These are phyloP conservation scores for Poecilia gillii DNA, from an alignment of 2,797 vertebrate genomes.

Conservation along the genomic window DNA sequence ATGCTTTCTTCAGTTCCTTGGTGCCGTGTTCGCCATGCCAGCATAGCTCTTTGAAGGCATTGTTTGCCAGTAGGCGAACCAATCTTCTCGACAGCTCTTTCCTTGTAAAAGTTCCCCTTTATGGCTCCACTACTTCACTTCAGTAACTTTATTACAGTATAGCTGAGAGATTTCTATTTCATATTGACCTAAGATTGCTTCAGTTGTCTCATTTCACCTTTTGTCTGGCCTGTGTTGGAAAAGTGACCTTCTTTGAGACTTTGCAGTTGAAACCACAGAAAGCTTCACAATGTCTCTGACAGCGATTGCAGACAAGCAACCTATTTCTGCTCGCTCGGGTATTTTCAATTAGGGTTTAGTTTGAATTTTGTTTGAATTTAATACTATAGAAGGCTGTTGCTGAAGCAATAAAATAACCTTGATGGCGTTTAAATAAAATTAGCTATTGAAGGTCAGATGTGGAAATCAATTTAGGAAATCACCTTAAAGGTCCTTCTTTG, in stretches of 20 bases:
- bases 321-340: slow-evolving; percentile 73
- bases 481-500: neutral
- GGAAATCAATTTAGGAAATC: slow-evolving; percentile 18
- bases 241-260: slow-evolving; percentile 92
- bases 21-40: slow-evolving; percentile 37
- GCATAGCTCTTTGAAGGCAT: slow-evolving; percentile 58
- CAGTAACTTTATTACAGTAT: slow-evolving; percentile 97
- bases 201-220: slow-evolving; percentile 98
- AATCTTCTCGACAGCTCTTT: slow-evolving; percentile 86
- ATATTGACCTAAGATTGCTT: slow-evolving; percentile 98
- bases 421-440: slow-evolving; percentile 55
- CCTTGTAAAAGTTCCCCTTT: slow-evolving; percentile 91
- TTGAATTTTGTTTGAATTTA: slow-evolving; percentile 67
- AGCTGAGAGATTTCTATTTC: slow-evolving; percentile 97
- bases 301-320: slow-evolving; percentile 72
- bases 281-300: slow-evolving; percentile 72
- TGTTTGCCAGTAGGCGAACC: slow-evolving; percentile 80
- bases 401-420: slow-evolving; percentile 62
- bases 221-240: slow-evolving; percentile 92
- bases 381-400: slow-evolving; percentile 60
- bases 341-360: slow-evolving; percentile 88
- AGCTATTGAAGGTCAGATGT: slow-evolving; percentile 52
- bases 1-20: slow-evolving; percentile 23
- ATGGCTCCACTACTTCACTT: slow-evolving; percentile 91
- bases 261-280: slow-evolving; percentile 90